phyloP scores from a whole-genome alignment of 2,797 vertebrate genomes.

The Sternotherus odoratus region DNA sequence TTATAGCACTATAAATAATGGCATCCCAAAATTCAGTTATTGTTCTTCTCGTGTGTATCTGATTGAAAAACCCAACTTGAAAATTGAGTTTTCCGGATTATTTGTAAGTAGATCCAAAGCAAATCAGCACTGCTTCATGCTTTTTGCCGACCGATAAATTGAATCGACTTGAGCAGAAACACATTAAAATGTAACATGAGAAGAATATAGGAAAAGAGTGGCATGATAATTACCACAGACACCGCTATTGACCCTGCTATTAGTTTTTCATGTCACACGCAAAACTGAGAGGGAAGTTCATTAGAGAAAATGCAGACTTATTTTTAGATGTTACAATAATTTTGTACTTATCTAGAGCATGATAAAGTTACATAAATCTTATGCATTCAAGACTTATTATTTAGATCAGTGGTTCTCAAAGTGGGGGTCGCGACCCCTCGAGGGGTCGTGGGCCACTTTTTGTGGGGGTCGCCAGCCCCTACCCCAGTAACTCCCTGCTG shows the following conservation, averaged over 20 bases:
- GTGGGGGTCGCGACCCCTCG: no score
- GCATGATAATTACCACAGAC: slow-evolving; percentile 66
- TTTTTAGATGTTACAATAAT: slow-evolving; percentile 53
- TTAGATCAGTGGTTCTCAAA: no score
- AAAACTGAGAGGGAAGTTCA: slow-evolving; percentile 49
- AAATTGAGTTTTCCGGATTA: slow-evolving; percentile 78
- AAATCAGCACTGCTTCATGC: slow-evolving; percentile 60
- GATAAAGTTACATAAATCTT: slow-evolving; percentile 15
- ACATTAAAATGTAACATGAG: slow-evolving; percentile 67
- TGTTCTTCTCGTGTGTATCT: slow-evolving; percentile 64
- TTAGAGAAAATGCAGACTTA: slow-evolving; percentile 55
- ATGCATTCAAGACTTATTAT: neutral
- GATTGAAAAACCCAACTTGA: slow-evolving; percentile 71
- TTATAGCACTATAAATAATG: slow-evolving; percentile 57
- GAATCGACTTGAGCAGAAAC: slow-evolving; percentile 72
- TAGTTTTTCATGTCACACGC: slow-evolving; percentile 39
- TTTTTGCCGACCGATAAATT: slow-evolving; percentile 72
- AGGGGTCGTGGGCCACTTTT: no score
- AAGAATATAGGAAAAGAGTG: slow-evolving; percentile 46
- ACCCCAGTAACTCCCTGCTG: no score
- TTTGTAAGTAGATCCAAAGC: slow-evolving; percentile 66
- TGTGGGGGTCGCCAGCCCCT: no score
- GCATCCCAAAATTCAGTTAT: slow-evolving; percentile 51
- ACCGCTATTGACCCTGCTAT: slow-evolving; percentile 24
- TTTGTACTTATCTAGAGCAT: slow-evolving; percentile 38